Base-by-base conservation (phyloP, 1,140 invertebrate species). In the Agrilus planipennis region DNA sequence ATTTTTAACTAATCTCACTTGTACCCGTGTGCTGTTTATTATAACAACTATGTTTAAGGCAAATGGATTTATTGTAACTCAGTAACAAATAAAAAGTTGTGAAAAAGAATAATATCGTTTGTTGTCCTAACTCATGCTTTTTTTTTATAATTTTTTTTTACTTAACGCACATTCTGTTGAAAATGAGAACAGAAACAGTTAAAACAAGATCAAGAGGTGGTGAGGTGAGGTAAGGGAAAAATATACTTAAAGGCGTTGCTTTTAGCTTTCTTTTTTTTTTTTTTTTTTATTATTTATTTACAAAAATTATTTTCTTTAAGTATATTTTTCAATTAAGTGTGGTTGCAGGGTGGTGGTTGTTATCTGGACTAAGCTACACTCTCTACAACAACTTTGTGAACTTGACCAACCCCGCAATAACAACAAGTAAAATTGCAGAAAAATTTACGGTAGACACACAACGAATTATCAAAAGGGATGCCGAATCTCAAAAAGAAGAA, bases 151-250 rank as follows among this genome's bases (percentile, higher is more conserved):
- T n/a, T n/a, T n/a, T n/a, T n/a, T n/a, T n/a, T n/a, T n/a, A n/a
- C n/a, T n/a, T n/a, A n/a, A n/a, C n/a, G n/a, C n/a, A n/a, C n/a
- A n/a, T n/a, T n/a, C n/a, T n/a, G n/a, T n/a, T n/a, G n/a, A n/a
- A n/a, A n/a, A n/a, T n/a, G n/a, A n/a, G n/a, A n/a, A n/a, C n/a
- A n/a, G n/a, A n/a, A n/a, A n/a, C n/a, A n/a, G n/a, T n/a, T n/a
- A n/a, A n/a, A n/a, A n/a, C n/a, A n/a, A n/a, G n/a, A n/a, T 16
- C 16, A 20, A n/a, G 23, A 30, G 46, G 49, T 51, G 46, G 49
- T 51, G 44, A 34, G 41, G 42, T 30, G 46, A 45, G 46, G 49
- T 44, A 45, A 47, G 46, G 46, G 34, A 34, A 27, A 15, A 37
- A 12, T 35, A 23, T 37, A 37, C 41, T 42, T 42, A 42, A 42